A percentile compares a stretch with the other conserved stretches of the same genome.
Evolutionary conservation across 2,888 invertebrate species (phyloP).

Genomic region (Mythimna lalbum): DNA sequence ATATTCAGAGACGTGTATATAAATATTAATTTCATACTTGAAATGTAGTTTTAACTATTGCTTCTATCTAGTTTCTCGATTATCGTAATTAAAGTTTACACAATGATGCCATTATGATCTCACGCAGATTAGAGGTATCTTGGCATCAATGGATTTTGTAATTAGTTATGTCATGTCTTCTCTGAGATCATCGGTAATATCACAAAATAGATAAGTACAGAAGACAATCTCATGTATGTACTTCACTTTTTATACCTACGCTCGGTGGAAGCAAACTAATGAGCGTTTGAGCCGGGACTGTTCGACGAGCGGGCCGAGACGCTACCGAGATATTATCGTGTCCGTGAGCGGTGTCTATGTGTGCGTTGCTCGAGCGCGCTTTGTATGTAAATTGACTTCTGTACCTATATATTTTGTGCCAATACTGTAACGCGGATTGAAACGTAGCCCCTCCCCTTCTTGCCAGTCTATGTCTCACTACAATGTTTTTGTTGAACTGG

Average conservation of each 20-base stretch:
- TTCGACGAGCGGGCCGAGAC: no score
- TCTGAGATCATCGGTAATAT: constrained; percentile 7
- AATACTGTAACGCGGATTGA: neutral
- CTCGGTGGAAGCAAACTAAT: no score
- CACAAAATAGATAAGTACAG: no score
- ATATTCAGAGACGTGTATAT: neutral
- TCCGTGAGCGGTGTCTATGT: no score
- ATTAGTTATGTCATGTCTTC: neutral
- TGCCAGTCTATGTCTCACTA: neutral
- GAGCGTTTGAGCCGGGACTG: no score
- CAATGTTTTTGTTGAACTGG: no score
- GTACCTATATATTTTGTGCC: no score
- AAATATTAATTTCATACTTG: neutral
- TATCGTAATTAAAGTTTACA: neutral
- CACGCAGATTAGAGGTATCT: neutral
- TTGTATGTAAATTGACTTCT: no score
- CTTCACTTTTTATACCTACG: no score
- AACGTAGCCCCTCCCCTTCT: neutral
- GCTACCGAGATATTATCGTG: no score
- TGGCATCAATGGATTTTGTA: neutral
- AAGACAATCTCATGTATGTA: no score
- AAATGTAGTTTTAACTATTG: neutral
- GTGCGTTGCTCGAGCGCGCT: no score
- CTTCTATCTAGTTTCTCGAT: neutral
- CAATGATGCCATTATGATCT: neutral